A percentile compares a stretch with the other conserved stretches of the same genome.
phyloP scores from a whole-genome alignment of 2,113 vertebrate species.

The Serilophus lunatus region DNA sequence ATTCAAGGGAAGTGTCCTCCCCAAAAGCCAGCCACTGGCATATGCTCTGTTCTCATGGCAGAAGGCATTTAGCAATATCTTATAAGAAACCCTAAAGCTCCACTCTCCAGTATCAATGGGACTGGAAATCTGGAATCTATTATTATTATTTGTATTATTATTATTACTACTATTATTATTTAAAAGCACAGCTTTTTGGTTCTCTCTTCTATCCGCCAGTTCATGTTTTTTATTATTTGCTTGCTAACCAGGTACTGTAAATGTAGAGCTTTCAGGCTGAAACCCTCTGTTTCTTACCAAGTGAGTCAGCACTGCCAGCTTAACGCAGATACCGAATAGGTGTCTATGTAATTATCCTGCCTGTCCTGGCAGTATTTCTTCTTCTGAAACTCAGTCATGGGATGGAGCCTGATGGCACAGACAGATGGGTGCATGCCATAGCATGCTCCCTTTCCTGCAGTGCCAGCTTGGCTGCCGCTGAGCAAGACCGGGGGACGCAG shows the following conservation, averaged over 20 bases:
- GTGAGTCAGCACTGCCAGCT: background rate
- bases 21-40: background rate
- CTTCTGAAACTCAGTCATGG: background rate
- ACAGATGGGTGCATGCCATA: background rate
- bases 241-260: background rate
- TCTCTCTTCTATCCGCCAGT: background rate
- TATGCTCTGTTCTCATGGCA: slow-evolving; percentile 37
- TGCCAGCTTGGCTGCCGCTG: background rate
- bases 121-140: background rate
- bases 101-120: background rate
- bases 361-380: background rate
- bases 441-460: background rate
- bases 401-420: fast-evolving
- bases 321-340: fast-evolving
- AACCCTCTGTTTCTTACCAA: background rate
- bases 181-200: background rate
- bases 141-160: background rate
- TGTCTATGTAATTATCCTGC: background rate
- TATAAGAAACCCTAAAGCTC: background rate
- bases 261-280: background rate
- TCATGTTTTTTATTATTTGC: background rate
- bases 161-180: background rate
- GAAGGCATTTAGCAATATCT: slow-evolving; percentile 23
- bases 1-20: slow-evolving; percentile 19
- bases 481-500: background rate